Base-by-base conservation (phyloP, 2,888 invertebrate genomes). In the Gymnocheta viridis region DNA sequence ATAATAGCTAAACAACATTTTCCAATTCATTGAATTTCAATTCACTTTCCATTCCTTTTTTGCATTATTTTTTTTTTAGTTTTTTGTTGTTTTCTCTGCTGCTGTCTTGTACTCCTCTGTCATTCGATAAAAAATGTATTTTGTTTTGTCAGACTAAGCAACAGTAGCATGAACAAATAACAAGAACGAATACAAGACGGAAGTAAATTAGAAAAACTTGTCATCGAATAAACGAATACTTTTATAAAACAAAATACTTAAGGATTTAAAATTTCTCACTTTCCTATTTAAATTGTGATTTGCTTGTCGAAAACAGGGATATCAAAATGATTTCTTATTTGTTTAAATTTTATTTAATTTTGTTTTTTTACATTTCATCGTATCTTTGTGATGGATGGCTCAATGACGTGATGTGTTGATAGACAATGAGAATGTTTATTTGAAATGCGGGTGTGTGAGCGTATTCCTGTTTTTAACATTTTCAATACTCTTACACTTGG, bases 21-120 rank as follows among this genome's bases (percentile, higher is more conserved):
- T 84, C 81, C 77, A 81, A 81, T 77, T 84, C 84, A 84, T 84
- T 84, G 84, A 84, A 69, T 84, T 81, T 84, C 80, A 81, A 84
- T 84, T 81, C 64, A 27, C 58, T 66, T 67, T 67, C 51, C 19
- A 47, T 41, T 64, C 27, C 12, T 51, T 51, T 5, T 24, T 51
- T 14, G 4, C 7, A 51, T 69, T 60, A 14, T 38, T 67, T 29
- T 58, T 27, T 9, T 9, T 19, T 38, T 54, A 4, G 1, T 49
- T 10, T 12, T 22, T 0, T 41, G 2, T 17, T 17, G 6, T 66
- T 47, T 64, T 24, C 47, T 14, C 27, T 29, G n/a, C 38, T 47
- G 14, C 41, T 51, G 35, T 58, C 32, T 41, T 38, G 0, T 41
- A 29, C 19, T 62, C 5, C 47, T 44, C 14, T 38, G 54, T 24